Evolutionary conservation across 2,888 invertebrate species (phyloP).

Genomic region (Trachelus iudaicus): DNA sequence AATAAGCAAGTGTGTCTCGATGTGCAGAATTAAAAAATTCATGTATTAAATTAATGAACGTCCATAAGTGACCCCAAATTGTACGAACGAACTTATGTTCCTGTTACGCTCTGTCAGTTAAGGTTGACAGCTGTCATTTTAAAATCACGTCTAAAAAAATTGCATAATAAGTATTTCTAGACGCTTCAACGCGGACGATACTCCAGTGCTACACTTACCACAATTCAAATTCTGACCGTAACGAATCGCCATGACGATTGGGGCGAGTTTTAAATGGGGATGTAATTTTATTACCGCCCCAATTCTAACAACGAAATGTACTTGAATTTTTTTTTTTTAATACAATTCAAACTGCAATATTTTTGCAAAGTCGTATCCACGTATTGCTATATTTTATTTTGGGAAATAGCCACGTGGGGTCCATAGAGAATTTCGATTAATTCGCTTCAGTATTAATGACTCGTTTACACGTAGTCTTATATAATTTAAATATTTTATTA

Average conservation of each 20-base stretch:
- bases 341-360: slow-evolving; percentile 6
- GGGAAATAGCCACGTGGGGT: slow-evolving; percentile 17
- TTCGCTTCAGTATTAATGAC: too few relatives aligned
- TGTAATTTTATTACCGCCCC: slow-evolving; percentile 43
- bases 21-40: slow-evolving; percentile 4
- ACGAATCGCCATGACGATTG: slow-evolving; percentile 55
- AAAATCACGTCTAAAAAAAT: slow-evolving; percentile 55
- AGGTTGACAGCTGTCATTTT: slow-evolving; percentile 61
- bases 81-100: slow-evolving; percentile 18
- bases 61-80: slow-evolving; percentile 18
- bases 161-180: slow-evolving; percentile 19
- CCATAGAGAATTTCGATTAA: background rate
- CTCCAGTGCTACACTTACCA: slow-evolving; percentile 40
- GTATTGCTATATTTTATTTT: slow-evolving; percentile 19
- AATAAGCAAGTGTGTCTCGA: background rate
- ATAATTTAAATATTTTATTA: too few relatives aligned
- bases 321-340: slow-evolving; percentile 32
- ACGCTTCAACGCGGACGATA: slow-evolving; percentile 26
- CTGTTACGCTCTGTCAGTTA: slow-evolving; percentile 57
- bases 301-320: slow-evolving; percentile 39
- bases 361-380: background rate
- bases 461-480: too few relatives aligned
- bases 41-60: slow-evolving; percentile 30
- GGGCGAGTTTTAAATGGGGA: slow-evolving; percentile 51
- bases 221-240: slow-evolving; percentile 42